phyloP scores from a whole-genome alignment of 2,113 vertebrate species.

The Ptychochromis oligacanthus region DNA sequence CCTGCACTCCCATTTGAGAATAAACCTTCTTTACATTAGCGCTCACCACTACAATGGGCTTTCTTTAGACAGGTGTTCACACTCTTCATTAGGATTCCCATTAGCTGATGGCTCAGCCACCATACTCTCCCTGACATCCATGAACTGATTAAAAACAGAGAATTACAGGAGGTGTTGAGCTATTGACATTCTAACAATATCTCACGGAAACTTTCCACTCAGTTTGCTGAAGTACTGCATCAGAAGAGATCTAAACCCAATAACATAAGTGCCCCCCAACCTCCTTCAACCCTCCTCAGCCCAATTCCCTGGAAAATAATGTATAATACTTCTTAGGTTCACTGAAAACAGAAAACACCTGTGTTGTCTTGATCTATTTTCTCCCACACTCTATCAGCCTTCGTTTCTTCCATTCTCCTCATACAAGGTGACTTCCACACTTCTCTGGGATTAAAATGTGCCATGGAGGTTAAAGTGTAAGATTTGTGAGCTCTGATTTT shows the following conservation, averaged over 20 bases:
- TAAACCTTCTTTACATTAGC: slow-evolving; percentile 48
- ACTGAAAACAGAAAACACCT: slow-evolving; percentile 36
- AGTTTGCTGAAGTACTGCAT: slow-evolving; percentile 27
- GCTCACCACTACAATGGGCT: slow-evolving; percentile 42
- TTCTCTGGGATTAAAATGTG: slow-evolving; percentile 49
- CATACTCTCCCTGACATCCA: slow-evolving; percentile 39
- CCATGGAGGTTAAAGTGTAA: slow-evolving; percentile 45
- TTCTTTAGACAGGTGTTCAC: slow-evolving; percentile 47
- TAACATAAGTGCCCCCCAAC: slow-evolving; percentile 27
- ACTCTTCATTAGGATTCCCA: slow-evolving; percentile 52
- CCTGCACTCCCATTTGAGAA: slow-evolving; percentile 55
- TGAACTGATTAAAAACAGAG: slow-evolving; percentile 31
- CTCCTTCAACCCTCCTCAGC: slow-evolving; percentile 10
- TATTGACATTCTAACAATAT: slow-evolving; percentile 58
- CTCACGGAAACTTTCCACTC: slow-evolving; percentile 39
- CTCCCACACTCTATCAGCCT: neutral
- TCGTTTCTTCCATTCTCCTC: slow-evolving; percentile 19
- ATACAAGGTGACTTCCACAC: slow-evolving; percentile 67
- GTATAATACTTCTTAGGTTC: slow-evolving; percentile 39
- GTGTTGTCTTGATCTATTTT: slow-evolving; percentile 11
- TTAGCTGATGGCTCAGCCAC: slow-evolving; percentile 65
- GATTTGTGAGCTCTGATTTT: neutral
- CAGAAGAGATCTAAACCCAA: slow-evolving; percentile 35
- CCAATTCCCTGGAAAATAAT: slow-evolving; percentile 46
- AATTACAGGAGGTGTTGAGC: slow-evolving; percentile 49